phyloP scores from a whole-genome alignment of 2,888 invertebrate species.

The Blastobasis adustella region DNA sequence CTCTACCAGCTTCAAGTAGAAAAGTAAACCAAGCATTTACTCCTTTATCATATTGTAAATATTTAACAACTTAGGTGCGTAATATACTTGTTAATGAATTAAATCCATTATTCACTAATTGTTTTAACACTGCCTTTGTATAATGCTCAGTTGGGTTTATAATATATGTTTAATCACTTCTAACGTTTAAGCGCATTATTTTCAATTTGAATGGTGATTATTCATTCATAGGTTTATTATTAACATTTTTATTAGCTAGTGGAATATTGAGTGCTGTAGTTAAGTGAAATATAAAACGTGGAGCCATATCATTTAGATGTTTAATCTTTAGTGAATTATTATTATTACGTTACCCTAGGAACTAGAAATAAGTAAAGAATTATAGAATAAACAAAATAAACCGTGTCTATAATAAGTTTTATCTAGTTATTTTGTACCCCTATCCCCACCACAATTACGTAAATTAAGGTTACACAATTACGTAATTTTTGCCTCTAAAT shows the following conservation, averaged over 20 bases:
- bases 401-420: too few relatives aligned
- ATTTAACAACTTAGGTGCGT: conserved; percentile 7
- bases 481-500: too few relatives aligned
- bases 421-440: too few relatives aligned
- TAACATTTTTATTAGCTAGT: background rate
- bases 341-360: conserved; percentile 59
- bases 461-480: too few relatives aligned
- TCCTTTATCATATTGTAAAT: conserved; percentile 12
- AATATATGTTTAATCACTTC: background rate
- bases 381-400: too few relatives aligned
- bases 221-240: too few relatives aligned
- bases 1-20: conserved; percentile 27
- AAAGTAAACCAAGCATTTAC: conserved; percentile 22
- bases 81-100: too few relatives aligned
- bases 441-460: too few relatives aligned
- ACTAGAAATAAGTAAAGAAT: background rate
- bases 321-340: conserved; percentile 32
- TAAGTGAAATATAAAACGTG: conserved; percentile 25
- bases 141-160: conserved; percentile 1
- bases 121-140: conserved; percentile 18
- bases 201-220: too few relatives aligned
- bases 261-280: too few relatives aligned
- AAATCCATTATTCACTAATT: background rate
- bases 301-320: conserved; percentile 64
- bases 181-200: too few relatives aligned